Evolutionary conservation across 2,888 invertebrate genomes (phyloP), one percentile per base, ranked within the genome.

Genomic region (Oxytorus armatus): DNA sequence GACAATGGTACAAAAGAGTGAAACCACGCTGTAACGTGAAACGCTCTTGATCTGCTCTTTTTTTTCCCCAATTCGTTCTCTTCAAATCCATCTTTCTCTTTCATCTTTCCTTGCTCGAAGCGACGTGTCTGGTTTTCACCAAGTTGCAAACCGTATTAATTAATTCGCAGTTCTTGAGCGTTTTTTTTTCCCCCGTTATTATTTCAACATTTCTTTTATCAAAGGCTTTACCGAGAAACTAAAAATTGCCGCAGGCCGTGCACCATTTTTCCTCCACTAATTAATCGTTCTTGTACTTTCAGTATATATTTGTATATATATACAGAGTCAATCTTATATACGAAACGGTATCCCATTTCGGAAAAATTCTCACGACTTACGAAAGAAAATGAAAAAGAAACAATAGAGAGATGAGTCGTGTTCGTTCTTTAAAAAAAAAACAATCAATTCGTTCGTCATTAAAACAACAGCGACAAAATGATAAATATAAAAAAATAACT

Each of bases 251-350:
- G 87, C 87, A 87, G 86, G 66, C 84, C 82, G 75, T 82, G 59
- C 73, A 65, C 25, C 77, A 65, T 82, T 79, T 79, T 77, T 29
- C 76, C 76, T 81, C 84, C 80, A 88, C 86, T 90, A 89, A 91
- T 88, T 81, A 85, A 86, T 86, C 87, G 85, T 89, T 87, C 83
- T 29, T 90, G 85, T 88, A 88, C 88, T 89, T 91, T 87, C 90
- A 90, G 89, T 89, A 88, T 87, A 65, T 47, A 59, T n/a, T n/a
- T n/a, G n/a, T n/a, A n/a, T n/a, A n/a, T n/a, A n/a, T n/a, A n/a
- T n/a, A n/a, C n/a, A n/a, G n/a, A n/a, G n/a, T n/a, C n/a, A n/a
- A n/a, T n/a, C n/a, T n/a, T 74, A 69, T 49, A 75, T 65, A 70
- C 42, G 55, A 33, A 61, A 14, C 44, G 51, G 23, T 61, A 55